Conservation (phyloP, 1,140 invertebrate species). For the Cyclina sinensis region DNA sequence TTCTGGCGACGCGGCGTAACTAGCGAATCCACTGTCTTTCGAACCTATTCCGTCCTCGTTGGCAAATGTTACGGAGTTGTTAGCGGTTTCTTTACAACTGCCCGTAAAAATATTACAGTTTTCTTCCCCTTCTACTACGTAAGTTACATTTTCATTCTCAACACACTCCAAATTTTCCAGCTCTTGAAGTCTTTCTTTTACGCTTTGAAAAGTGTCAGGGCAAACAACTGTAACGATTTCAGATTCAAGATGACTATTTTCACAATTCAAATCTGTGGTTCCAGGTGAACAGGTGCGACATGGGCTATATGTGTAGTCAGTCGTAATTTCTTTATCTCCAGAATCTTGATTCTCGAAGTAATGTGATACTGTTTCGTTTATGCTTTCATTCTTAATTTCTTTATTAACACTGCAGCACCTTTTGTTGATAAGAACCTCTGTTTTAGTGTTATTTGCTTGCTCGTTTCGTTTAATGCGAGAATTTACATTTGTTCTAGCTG, state of each 20-base stretch:
- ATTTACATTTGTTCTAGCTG: background rate
- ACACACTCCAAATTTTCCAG: background rate
- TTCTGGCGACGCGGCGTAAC: conserved; percentile 39
- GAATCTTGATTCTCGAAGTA: too few relatives aligned
- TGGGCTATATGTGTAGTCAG: background rate
- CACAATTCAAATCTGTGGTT: background rate
- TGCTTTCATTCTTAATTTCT: background rate
- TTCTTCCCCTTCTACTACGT: background rate
- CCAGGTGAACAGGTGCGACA: background rate
- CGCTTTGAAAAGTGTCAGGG: background rate
- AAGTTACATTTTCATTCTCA: conserved; percentile 10
- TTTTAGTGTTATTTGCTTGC: background rate
- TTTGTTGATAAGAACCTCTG: background rate
- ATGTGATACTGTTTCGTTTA: background rate
- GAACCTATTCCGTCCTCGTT: conserved; percentile 6
- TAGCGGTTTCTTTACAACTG: background rate
- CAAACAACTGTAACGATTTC: background rate
- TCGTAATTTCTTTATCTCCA: background rate
- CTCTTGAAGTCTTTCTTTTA: background rate
- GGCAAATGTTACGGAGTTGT: background rate
- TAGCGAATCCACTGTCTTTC: conserved; percentile 56
- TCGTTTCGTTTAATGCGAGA: background rate
- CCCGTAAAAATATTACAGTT: background rate
- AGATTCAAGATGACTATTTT: background rate
- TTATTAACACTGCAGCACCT: background rate